Conservation (phyloP, 1,140 invertebrate genomes). For the Pygmarrhopalites habei region DNA sequence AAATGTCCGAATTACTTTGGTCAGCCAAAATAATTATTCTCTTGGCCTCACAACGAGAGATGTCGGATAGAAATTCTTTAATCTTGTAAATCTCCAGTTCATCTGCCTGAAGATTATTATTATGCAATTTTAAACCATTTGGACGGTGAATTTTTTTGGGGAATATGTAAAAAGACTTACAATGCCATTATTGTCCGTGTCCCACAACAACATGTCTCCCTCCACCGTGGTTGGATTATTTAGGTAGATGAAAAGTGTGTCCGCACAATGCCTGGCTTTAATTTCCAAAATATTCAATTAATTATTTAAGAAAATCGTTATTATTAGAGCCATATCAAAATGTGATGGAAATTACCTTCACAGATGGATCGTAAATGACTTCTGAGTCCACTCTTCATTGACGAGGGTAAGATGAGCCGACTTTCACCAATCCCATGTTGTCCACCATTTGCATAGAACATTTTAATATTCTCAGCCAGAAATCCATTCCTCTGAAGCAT, state of each 20-base stretch:
- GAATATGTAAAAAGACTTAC: slow-evolving; percentile 42
- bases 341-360: too few species aligned
- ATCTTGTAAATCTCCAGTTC: slow-evolving; percentile 48
- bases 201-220: slow-evolving; percentile 50
- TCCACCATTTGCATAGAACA: slow-evolving; percentile 52
- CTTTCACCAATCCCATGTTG: background rate
- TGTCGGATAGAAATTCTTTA: slow-evolving; percentile 48
- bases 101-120: slow-evolving; percentile 44
- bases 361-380: slow-evolving; percentile 50
- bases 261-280: slow-evolving; percentile 48
- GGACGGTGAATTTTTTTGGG: background rate
- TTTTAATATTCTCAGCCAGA: slow-evolving; percentile 48
- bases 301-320: too few species aligned
- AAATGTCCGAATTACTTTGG: slow-evolving; percentile 48
- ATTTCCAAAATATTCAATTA: too few species aligned
- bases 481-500: slow-evolving; percentile 50
- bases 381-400: slow-evolving; percentile 48
- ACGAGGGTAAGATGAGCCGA: slow-evolving; percentile 44
- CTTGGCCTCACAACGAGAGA: slow-evolving; percentile 46
- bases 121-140: background rate
- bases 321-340: too few species aligned
- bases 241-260: slow-evolving; percentile 50
- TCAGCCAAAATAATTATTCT: slow-evolving; percentile 50
- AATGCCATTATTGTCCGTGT: slow-evolving; percentile 48
- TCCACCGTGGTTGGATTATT: slow-evolving; percentile 48